phyloP scores from a whole-genome alignment of 2,797 vertebrate species.

The Trichosurus vulpecula region DNA sequence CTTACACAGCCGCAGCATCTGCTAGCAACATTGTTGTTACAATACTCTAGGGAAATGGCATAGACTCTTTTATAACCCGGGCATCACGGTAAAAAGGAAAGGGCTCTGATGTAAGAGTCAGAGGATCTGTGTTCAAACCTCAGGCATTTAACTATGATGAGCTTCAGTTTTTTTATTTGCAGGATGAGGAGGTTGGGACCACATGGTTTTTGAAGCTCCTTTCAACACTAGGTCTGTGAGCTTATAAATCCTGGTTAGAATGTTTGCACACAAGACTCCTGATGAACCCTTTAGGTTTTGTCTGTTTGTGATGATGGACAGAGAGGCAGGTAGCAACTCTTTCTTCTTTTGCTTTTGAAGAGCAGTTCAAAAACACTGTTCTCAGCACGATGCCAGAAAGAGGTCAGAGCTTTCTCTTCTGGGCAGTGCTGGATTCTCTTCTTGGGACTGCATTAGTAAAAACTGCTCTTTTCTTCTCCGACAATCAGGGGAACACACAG shows the following conservation, averaged over 20 bases:
- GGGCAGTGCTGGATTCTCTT: neutral
- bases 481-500: neutral
- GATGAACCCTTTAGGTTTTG: neutral
- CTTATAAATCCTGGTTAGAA: neutral
- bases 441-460: neutral
- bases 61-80: neutral
- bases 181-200: neutral
- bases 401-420: neutral
- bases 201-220: neutral
- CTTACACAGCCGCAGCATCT: too few species aligned
- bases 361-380: neutral
- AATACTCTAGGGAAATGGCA: neutral
- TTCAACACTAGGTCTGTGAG: neutral
- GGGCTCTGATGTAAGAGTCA: neutral
- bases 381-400: neutral
- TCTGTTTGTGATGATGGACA: neutral
- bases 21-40: too few species aligned
- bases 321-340: neutral
- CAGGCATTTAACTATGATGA: neutral
- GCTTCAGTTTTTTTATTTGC: neutral
- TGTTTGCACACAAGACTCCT: neutral
- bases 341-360: neutral
- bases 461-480: neutral
- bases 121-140: neutral
- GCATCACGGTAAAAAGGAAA: neutral